phyloP scores from a whole-genome alignment of 2,113 vertebrate genomes.

The Anas platyrhynchos region DNA sequence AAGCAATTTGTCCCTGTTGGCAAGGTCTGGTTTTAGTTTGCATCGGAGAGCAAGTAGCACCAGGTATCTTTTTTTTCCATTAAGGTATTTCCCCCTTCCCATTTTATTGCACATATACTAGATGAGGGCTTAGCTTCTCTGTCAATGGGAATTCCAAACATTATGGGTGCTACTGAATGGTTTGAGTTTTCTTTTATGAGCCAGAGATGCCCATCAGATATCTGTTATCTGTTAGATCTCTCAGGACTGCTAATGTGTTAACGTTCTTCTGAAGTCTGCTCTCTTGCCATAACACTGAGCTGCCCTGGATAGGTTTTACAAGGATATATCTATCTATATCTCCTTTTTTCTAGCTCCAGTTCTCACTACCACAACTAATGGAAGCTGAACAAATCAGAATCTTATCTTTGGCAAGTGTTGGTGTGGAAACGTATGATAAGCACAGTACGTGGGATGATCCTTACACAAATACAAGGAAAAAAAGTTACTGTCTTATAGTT shows the following conservation, averaged over 20 bases:
- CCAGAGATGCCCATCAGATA: neutral
- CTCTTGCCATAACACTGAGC: neutral
- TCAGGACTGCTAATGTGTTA: neutral
- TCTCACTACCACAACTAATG: neutral
- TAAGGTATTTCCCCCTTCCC: neutral
- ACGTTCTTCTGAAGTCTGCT: neutral
- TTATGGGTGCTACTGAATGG: neutral
- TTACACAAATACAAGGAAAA: neutral
- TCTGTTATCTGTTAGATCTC: neutral
- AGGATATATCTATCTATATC: neutral
- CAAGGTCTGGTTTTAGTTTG: neutral
- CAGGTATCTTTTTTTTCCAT: neutral
- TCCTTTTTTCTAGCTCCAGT: neutral
- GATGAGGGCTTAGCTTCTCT: fast-evolving
- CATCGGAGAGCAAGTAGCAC: neutral
- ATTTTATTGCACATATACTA: neutral
- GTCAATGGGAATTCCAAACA: neutral
- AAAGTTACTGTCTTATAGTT: neutral
- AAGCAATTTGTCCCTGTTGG: neutral
- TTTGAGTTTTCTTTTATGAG: neutral
- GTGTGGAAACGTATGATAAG: neutral
- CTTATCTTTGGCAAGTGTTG: neutral
- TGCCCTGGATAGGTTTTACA: neutral
- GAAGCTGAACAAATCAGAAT: neutral
- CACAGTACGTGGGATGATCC: neutral